Conservation (phyloP, 2,797 vertebrate genomes). For the Thaleichthys pacificus region DNA sequence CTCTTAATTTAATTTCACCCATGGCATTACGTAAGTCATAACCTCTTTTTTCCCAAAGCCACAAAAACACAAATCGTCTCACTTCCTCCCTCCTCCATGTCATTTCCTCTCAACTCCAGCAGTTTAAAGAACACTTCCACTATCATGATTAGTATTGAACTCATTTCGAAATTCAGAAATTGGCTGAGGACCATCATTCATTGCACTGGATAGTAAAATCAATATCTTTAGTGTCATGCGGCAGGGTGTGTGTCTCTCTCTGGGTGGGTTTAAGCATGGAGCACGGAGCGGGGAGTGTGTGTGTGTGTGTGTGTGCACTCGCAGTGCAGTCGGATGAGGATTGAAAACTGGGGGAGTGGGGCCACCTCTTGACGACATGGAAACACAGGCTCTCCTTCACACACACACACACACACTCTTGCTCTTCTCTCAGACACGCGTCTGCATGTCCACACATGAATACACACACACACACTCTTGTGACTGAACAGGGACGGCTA, state of each 20-base stretch:
- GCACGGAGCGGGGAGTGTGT: conserved; percentile 20
- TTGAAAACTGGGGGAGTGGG: conserved; percentile 93
- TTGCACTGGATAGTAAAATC: conserved; percentile 80
- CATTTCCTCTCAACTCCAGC: conserved; percentile 41
- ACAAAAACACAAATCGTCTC: conserved; percentile 66
- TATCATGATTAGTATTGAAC: conserved; percentile 79
- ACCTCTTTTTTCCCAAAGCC: conserved; percentile 53
- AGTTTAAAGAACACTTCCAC: conserved; percentile 73
- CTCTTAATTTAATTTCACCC: conserved; percentile 70
- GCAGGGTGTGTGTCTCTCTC: conserved; percentile 82
- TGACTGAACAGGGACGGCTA: conserved; percentile 71
- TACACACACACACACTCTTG: conserved; percentile 27
- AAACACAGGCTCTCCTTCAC: conserved; percentile 67
- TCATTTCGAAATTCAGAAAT: conserved; percentile 79
- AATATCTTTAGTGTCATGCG: conserved; percentile 88
- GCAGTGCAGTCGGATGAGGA: conserved; percentile 66
- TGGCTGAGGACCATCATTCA: conserved; percentile 79
- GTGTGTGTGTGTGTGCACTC: conserved; percentile 23
- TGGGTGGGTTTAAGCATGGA: conserved; percentile 45
- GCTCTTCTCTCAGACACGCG: conserved; percentile 12
- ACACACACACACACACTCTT: conserved; percentile 14
- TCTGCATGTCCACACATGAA: conserved; percentile 1
- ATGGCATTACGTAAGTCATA: conserved; percentile 51
- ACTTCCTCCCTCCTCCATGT: conserved; percentile 21
- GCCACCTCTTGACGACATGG: conserved; percentile 95